Evolutionary conservation across 2,888 invertebrate genomes (phyloP).

Genomic region (Taenaris catops): DNA sequence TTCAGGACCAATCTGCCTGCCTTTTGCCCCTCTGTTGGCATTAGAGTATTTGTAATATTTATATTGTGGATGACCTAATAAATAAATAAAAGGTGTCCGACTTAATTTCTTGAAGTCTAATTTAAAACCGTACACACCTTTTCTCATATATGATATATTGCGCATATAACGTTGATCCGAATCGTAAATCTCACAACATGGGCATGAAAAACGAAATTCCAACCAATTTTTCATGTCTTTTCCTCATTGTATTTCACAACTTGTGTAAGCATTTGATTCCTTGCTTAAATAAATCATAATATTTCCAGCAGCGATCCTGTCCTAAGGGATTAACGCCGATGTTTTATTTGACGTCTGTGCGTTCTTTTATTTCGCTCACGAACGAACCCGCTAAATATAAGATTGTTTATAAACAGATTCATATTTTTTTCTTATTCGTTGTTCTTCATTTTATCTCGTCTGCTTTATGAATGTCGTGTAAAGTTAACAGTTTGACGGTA

Average conservation of each 20-base stretch:
- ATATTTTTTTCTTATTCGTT: conserved; percentile 12
- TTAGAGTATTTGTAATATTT: too few relatives aligned
- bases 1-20: too few relatives aligned
- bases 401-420: conserved; percentile 27
- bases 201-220: conserved; percentile 6
- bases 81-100: too few relatives aligned
- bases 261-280: conserved; percentile 31
- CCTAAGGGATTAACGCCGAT: conserved; percentile 42
- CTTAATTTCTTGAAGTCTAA: too few relatives aligned
- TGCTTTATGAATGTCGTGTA: conserved; percentile 14
- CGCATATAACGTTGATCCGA: too few relatives aligned
- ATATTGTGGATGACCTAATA: too few relatives aligned
- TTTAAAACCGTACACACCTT: too few relatives aligned
- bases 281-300: conserved; percentile 51
- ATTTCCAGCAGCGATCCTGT: conserved; percentile 35
- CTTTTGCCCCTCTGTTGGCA: too few relatives aligned
- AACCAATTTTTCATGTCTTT: conserved; percentile 24
- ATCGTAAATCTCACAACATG: conserved; percentile 10
- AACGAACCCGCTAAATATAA: conserved; percentile 27
- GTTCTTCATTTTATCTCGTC: conserved; percentile 6
- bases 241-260: conserved; percentile 29
- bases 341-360: conserved; percentile 52
- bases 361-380: conserved; percentile 32
- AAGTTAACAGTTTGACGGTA: conserved; percentile 10
- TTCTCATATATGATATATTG: too few relatives aligned